phyloP scores from a whole-genome alignment of 2,888 invertebrate genomes.

The Lithophane ornitopus region DNA sequence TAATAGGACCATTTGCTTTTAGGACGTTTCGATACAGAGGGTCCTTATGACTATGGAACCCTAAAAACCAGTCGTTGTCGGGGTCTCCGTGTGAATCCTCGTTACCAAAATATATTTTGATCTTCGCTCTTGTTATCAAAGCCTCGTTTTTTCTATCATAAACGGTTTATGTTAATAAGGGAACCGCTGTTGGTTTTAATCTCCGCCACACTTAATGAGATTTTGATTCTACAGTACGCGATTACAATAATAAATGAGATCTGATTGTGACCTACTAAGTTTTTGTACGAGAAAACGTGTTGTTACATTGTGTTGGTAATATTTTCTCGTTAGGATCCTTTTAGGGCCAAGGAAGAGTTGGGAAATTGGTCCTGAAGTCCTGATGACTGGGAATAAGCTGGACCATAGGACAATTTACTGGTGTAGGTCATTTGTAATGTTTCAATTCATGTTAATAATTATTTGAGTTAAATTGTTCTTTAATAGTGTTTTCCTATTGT shows the following conservation, averaged over 20 bases:
- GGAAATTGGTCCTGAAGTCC: slow-evolving; percentile 7
- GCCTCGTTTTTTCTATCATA: slow-evolving; percentile 45
- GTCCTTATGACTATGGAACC: no score
- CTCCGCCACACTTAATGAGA: slow-evolving; percentile 37
- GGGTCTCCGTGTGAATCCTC: neutral
- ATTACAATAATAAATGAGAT: slow-evolving; percentile 56
- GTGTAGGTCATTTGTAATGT: neutral
- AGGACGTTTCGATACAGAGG: no score
- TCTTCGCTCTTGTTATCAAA: slow-evolving; percentile 13
- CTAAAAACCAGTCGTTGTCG: neutral
- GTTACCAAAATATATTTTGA: slow-evolving; percentile 32
- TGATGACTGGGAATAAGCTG: neutral
- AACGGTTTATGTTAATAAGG: slow-evolving; percentile 58
- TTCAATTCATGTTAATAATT: neutral
- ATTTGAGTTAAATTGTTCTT: neutral
- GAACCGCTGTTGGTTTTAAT: slow-evolving; percentile 30
- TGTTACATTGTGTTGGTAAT: slow-evolving; percentile 21
- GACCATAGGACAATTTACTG: neutral
- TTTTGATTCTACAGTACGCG: slow-evolving; percentile 34
- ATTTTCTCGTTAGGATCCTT: slow-evolving; percentile 18
- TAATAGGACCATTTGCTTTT: no score
- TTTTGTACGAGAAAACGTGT: slow-evolving; percentile 20
- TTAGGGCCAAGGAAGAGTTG: neutral
- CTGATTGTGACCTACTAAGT: slow-evolving; percentile 29
- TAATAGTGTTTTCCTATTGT: neutral